These are phyloP conservation scores for Melitaea cinxia DNA, from an alignment of 1,140 invertebrate genomes.

Conservation along the genomic window DNA sequence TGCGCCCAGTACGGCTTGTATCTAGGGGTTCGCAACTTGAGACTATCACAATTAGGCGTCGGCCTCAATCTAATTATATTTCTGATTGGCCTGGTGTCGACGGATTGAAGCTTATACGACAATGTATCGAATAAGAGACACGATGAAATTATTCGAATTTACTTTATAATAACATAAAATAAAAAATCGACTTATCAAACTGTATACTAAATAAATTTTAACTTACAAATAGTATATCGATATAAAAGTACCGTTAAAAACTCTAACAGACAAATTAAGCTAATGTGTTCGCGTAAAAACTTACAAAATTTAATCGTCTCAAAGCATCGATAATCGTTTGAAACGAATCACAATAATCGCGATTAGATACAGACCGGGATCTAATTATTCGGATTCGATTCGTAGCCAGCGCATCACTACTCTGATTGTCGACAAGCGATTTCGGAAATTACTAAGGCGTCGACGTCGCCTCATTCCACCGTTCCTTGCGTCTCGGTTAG, in stretches of 20 bases:
- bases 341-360: slow-evolving; percentile 50
- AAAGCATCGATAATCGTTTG: not conserved
- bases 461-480: slow-evolving; percentile 49
- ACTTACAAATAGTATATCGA: not conserved
- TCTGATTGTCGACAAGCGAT: slow-evolving; percentile 76
- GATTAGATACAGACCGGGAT: slow-evolving; percentile 72
- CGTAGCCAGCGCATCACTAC: slow-evolving; percentile 62
- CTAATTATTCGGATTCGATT: slow-evolving; percentile 72
- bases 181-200: not conserved
- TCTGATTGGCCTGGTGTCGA: slow-evolving; percentile 66
- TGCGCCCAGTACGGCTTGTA: slow-evolving; percentile 48
- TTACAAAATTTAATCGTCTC: not conserved
- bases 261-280: not conserved
- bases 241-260: not conserved
- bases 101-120: slow-evolving; percentile 16
- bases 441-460: slow-evolving; percentile 80
- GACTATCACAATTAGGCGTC: slow-evolving; percentile 74
- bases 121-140: slow-evolving; percentile 24
- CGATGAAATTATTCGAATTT: slow-evolving; percentile 4
- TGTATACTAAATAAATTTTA: not conserved
- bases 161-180: not conserved
- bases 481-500: slow-evolving; percentile 64
- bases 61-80: slow-evolving; percentile 79
- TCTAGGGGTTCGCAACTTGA: slow-evolving; percentile 69
- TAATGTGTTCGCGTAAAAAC: not conserved